Evolutionary conservation across 2,888 invertebrate genomes (phyloP).

Genomic region (Epinotia nisella): DNA sequence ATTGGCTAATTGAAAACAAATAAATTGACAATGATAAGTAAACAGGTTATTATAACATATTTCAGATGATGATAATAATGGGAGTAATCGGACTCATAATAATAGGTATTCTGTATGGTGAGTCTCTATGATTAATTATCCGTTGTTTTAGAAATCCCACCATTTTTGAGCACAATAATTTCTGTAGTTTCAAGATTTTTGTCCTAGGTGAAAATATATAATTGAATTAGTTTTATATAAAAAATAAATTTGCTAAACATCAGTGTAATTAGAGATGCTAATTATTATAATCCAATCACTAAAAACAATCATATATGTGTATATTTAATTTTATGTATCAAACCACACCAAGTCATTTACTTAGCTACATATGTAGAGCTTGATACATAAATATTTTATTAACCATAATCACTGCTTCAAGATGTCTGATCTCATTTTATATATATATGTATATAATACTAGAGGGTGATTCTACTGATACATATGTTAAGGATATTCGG

Average conservation of each 20-base stretch:
- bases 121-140: constrained; percentile 23
- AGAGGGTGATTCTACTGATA: constrained; percentile 24
- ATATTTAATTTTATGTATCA: not conserved
- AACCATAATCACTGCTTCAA: constrained; percentile 6
- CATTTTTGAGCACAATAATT: constrained; percentile 20
- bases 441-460: not conserved
- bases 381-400: not conserved
- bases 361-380: constrained; percentile 15
- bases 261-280: not conserved
- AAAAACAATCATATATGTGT: not conserved
- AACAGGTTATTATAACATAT: constrained; percentile 42
- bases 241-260: not conserved
- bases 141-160: constrained; percentile 19
- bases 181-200: not conserved
- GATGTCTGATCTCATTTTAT: constrained; percentile 8
- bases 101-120: constrained; percentile 45
- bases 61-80: constrained; percentile 45
- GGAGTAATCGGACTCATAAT: constrained; percentile 44
- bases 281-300: not conserved
- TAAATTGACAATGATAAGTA: constrained; percentile 3
- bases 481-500: not conserved
- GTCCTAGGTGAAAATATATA: constrained; percentile 7
- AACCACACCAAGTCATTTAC: not conserved
- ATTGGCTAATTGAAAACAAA: not conserved
- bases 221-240: not conserved